Base-by-base conservation (phyloP, 2,888 invertebrate genomes). In the Lepidochrysops patricia region DNA sequence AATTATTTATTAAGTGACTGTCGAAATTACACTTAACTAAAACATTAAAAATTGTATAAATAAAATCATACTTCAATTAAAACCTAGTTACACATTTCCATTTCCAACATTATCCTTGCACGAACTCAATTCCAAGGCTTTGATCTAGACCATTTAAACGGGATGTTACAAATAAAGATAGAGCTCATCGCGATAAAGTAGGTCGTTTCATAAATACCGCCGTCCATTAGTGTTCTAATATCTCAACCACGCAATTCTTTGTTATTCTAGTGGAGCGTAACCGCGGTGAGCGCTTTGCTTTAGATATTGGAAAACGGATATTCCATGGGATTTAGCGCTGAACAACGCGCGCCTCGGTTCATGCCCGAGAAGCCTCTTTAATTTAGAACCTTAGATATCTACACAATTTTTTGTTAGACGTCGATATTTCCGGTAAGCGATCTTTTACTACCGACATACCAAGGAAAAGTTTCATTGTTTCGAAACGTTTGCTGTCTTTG, bases 271-370 rank as follows among this genome's bases (percentile, higher is more conserved):
- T 74, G 77, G 81, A 82, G 81, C 74, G 75, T 76, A 75, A 70
- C 71, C 72, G 70, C 71, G 69, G 77, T 73, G 77, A 80, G 79
- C 76, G 77, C 80, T 80, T 74, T 77, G 80, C 82, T 82, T 82
- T 80, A 80, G 82, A 79, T 86, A 86, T 86, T 82, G 85, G 81
- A 83, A 85, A 85, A 86, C 82, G 82, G 80, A 86, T 83, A 80
- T 76, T 80, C 76, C 66, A 75, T 65, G 76, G 81, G 81, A 84
- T 85, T 85, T 82, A 84, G 75, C 75, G 72, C 69, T 74, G 72
- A 77, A 76, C 64, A 63, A 63, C 66, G 66, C 65, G 56, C 64
- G 61, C 62, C 62, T 61, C 60, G 62, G 63, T 62, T 61, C 60
- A 60, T 64, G 59, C 60, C 64, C 60, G 57, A 62, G 60, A 61